Evolutionary conservation across 2,888 invertebrate genomes (phyloP).

Genomic region (Amblyteles armatorius): DNA sequence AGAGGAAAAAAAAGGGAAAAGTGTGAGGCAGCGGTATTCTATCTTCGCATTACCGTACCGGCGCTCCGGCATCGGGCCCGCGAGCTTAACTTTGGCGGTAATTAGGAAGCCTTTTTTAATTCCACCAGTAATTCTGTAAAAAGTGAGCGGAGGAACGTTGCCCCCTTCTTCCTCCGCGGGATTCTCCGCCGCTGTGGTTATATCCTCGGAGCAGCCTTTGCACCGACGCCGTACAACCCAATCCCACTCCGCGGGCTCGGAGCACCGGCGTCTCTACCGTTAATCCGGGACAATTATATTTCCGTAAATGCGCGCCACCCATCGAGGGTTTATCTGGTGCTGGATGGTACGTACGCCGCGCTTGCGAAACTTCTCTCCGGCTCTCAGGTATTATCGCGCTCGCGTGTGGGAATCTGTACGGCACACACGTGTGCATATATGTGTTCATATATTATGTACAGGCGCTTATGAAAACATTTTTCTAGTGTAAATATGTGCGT

Average conservation of each 20-base stretch:
- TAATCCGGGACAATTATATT: constrained; percentile 69
- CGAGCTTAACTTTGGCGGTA: constrained; percentile 65
- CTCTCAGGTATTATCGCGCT: constrained; percentile 51
- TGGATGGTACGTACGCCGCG: constrained; percentile 43
- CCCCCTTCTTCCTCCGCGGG: constrained; percentile 6
- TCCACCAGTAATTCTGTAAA: constrained; percentile 65
- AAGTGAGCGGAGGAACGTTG: constrained; percentile 55
- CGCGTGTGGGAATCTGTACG: constrained; percentile 21
- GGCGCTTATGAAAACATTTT: constrained; percentile 10
- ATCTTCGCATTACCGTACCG: constrained; percentile 55
- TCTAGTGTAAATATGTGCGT: background rate
- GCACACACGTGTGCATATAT: background rate
- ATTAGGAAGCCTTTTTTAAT: constrained; percentile 66
- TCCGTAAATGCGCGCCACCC: constrained; percentile 65
- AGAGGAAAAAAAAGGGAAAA: background rate
- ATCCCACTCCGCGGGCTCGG: background rate
- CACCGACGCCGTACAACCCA: background rate
- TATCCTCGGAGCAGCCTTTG: constrained; percentile 26
- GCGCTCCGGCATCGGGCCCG: constrained; percentile 23
- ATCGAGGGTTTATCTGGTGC: constrained; percentile 63
- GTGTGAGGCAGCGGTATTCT: constrained; percentile 52
- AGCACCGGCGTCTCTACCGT: constrained; percentile 39
- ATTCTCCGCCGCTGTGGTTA: constrained; percentile 10
- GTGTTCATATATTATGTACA: background rate
- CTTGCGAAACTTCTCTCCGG: constrained; percentile 50